These are phyloP conservation scores for Ptilonorhynchus violaceus DNA, from an alignment of 2,113 vertebrate species.

Conservation along the genomic window DNA sequence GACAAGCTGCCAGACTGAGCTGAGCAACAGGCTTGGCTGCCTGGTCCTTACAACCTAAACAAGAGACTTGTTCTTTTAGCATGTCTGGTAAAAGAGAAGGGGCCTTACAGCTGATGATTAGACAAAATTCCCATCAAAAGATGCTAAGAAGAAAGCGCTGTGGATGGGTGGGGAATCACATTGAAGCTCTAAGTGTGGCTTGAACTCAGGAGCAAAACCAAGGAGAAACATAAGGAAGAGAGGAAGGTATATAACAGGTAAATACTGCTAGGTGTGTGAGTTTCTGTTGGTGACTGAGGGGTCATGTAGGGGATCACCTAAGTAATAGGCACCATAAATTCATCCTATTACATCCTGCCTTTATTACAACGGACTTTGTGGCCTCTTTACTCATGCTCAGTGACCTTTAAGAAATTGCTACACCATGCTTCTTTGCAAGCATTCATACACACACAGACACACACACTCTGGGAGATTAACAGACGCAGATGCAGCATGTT, in stretches of 20 bases:
- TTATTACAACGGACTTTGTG: fast-evolving
- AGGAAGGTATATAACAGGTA: neutral
- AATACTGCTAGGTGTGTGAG: neutral
- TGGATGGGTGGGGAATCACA: neutral
- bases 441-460: fast-evolving
- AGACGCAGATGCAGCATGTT: neutral
- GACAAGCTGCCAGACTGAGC: neutral
- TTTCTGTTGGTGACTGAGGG: neutral
- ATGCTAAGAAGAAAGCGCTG: neutral
- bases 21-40: neutral
- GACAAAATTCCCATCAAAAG: neutral
- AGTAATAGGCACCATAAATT: neutral
- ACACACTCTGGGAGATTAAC: neutral
- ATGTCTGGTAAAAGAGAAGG: neutral
- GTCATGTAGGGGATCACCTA: neutral
- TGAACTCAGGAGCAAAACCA: neutral
- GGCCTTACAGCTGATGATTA: neutral
- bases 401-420: neutral
- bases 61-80: neutral
- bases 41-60: neutral
- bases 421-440: neutral
- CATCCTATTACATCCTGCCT: neutral
- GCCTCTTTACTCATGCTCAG: neutral
- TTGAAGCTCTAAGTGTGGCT: neutral
- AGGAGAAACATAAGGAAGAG: neutral